A percentile compares a stretch with the other conserved stretches of the same genome.
These are phyloP conservation scores for Eupeodes corollae DNA, from an alignment of 1,140 invertebrate genomes.

Conservation along the genomic window DNA sequence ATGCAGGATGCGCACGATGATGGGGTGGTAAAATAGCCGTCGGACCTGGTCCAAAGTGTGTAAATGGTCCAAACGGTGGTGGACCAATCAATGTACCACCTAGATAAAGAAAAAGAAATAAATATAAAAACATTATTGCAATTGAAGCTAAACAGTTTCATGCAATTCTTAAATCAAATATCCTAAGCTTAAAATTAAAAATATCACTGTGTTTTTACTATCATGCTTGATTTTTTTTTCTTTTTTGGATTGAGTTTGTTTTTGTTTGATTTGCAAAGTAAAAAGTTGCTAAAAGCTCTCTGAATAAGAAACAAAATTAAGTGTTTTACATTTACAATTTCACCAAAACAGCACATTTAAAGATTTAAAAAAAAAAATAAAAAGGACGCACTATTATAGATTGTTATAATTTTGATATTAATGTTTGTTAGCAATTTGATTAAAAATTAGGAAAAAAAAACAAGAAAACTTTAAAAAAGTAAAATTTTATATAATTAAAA, in stretches of 20 bases:
- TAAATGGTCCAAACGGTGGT: conserved; percentile 25
- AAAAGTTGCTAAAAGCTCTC: too few relatives aligned
- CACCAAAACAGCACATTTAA: too few relatives aligned
- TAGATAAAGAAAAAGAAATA: conserved; percentile 5
- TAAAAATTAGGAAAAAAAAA: conserved; percentile 1
- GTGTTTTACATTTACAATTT: too few relatives aligned
- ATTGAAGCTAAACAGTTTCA: not conserved
- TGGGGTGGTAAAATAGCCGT: conserved; percentile 16
- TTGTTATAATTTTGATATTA: too few relatives aligned
- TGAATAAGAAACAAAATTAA: too few relatives aligned
- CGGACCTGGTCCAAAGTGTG: conserved; percentile 20
- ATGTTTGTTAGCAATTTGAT: too few relatives aligned
- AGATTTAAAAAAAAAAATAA: too few relatives aligned
- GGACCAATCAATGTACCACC: conserved; percentile 27
- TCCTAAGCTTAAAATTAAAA: conserved; percentile 1
- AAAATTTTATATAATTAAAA: conserved; percentile 7
- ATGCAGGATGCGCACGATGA: conserved; percentile 39
- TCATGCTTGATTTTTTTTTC: not conserved
- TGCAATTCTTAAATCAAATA: not conserved
- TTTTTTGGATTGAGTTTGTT: not conserved
- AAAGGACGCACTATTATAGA: too few relatives aligned
- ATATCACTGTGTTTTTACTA: conserved; percentile 1
- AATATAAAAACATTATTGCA: conserved; percentile 1
- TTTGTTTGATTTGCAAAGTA: too few relatives aligned
- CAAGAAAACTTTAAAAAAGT: not conserved